Conservation (phyloP, 2,797 vertebrate genomes). For the Myoxocephalus aenaeus region DNA sequence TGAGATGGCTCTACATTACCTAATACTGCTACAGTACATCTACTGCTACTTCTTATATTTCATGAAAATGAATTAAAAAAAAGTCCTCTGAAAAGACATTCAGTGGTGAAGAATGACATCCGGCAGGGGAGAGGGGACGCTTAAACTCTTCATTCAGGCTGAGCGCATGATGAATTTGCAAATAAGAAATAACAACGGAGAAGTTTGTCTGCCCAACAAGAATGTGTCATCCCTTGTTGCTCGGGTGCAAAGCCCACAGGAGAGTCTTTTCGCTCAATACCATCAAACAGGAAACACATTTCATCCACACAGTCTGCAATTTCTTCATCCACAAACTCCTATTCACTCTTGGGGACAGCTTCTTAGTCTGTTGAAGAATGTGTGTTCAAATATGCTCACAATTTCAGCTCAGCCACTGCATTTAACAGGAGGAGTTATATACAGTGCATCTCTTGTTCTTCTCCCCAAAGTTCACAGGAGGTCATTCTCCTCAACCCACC, state of each 20-base stretch:
- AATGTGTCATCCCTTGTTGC: conserved; percentile 17
- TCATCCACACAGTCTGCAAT: conserved; percentile 32
- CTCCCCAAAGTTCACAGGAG: conserved; percentile 48
- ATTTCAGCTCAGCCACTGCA: conserved; percentile 52
- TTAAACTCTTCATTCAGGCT: conserved; percentile 45
- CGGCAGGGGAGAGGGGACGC: conserved; percentile 49
- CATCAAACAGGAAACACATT: conserved; percentile 31
- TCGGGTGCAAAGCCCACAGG: conserved; percentile 35
- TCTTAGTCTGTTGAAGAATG: conserved; percentile 31
- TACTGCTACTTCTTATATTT: conserved; percentile 70
- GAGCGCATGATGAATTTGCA: conserved; percentile 45
- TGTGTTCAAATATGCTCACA: conserved; percentile 45
- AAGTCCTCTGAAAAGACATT: conserved; percentile 58
- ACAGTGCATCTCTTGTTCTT: conserved; percentile 18
- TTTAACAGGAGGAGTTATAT: conserved; percentile 42
- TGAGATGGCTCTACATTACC: conserved; percentile 51
- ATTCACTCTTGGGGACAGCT: conserved; percentile 33
- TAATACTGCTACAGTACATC: conserved; percentile 73
- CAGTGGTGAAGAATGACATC: conserved; percentile 55
- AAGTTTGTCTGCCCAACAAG: conserved; percentile 43
- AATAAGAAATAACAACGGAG: conserved; percentile 35
- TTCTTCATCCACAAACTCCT: conserved; percentile 28
- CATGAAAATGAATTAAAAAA: conserved; percentile 52
- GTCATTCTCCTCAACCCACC: conserved; percentile 44
- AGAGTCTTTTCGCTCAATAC: conserved; percentile 44